Percentiles rank a stretch among this genome's conserved stretches.
Evolutionary conservation across 1,140 invertebrate species (phyloP).

Genomic region (Drosophila melanica): DNA sequence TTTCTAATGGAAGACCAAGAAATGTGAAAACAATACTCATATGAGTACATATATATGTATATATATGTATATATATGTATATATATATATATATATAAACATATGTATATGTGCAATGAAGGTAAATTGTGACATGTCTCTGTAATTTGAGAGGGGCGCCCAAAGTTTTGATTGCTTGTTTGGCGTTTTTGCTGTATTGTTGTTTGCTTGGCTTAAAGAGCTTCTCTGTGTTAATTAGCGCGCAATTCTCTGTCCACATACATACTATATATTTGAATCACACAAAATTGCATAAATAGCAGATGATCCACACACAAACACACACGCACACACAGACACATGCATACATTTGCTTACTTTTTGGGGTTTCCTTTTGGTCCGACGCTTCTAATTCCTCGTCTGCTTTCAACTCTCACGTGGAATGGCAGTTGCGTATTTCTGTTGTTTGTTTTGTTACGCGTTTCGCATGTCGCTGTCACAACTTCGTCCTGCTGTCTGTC

Average conservation of each 20-base stretch:
- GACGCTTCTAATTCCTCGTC: constrained; percentile 2
- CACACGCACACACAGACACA: not conserved
- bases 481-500: constrained; percentile 17
- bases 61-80: not conserved
- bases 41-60: not conserved
- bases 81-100: too few relatives aligned
- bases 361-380: constrained; percentile 27
- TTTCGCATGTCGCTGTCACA: constrained; percentile 40
- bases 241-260: too few relatives aligned
- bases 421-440: constrained; percentile 33
- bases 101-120: not conserved
- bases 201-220: constrained; percentile 29
- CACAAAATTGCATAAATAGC: not conserved
- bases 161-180: constrained; percentile 58
- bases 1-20: constrained; percentile 82
- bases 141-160: constrained; percentile 56
- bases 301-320: not conserved
- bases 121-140: constrained; percentile 15
- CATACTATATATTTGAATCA: too few relatives aligned
- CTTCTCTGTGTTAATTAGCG: constrained; percentile 15
- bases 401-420: constrained; percentile 12
- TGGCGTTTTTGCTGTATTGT: constrained; percentile 1
- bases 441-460: constrained; percentile 45
- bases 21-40: constrained; percentile 54
- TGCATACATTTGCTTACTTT: constrained; percentile 6